Conservation (phyloP, 2,113 vertebrate species). For the Hymenochirus boettgeri region DNA sequence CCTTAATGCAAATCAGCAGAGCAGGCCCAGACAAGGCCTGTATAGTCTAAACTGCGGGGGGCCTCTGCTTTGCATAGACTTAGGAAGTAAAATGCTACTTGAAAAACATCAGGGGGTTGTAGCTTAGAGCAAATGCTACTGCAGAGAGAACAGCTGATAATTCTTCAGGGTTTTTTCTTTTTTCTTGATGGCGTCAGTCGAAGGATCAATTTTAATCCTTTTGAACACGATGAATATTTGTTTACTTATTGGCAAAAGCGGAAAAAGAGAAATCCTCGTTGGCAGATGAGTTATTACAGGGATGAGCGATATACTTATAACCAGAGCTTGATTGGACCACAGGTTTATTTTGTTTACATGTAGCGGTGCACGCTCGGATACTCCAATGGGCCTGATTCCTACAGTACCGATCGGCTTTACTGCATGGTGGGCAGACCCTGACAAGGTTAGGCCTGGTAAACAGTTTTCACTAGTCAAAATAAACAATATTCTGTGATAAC, state of each 20-base stretch:
- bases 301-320: no score
- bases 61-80: slow-evolving; percentile 2
- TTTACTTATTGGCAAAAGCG: slow-evolving; percentile 2
- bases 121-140: not conserved
- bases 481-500: no score
- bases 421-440: no score
- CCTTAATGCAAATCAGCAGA: not conserved
- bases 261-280: no score
- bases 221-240: slow-evolving; percentile 9
- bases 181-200: slow-evolving; percentile 14
- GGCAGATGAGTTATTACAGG: no score
- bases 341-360: no score
- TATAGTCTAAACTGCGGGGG: slow-evolving; percentile 1
- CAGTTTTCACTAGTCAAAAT: no score
- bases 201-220: slow-evolving; percentile 18
- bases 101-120: not conserved
- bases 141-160: slow-evolving; percentile 10
- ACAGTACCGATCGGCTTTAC: no score
- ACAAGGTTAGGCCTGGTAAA: no score
- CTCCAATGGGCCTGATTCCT: no score
- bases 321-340: no score
- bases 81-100: not conserved
- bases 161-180: slow-evolving; percentile 10
- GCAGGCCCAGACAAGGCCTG: slow-evolving; percentile 10
- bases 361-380: no score